Base-by-base conservation (phyloP, 2,888 invertebrate species). In the Watsonalla cultraria region DNA sequence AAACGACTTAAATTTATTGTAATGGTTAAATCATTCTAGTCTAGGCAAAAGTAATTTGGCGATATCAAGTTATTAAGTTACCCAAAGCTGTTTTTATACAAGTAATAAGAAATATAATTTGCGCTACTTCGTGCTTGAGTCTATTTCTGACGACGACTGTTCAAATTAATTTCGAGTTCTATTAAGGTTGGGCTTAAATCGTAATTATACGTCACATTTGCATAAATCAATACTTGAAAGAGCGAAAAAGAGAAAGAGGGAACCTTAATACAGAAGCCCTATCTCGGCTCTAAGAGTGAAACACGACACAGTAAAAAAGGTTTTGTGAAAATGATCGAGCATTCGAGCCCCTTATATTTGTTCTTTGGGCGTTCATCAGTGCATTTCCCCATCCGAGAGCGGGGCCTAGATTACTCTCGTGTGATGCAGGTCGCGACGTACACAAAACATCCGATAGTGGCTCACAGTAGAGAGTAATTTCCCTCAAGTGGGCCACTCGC, bases 401-500 rank as follows among this genome's bases (percentile, higher is more conserved):
- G 56, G 55, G 57, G 65, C 68, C 63, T 68, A 75, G 75, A 75
- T 79, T 77, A 74, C 78, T 68, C 71, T 74, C 69, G 65, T 64
- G 65, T 68, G 70, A 71, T 72, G 71, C 72, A 73, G 72, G 70
- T 74, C 73, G 65, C 68, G 68, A 61, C 64, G 64, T 60, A 64
- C 72, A 78, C 80, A 78, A 80, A 79, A 80, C 79, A 79, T 70
- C 73, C 77, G 76, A 79, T 81, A 79, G 75, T 65, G 65, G 71
- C 66, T 62, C 70, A 76, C 74, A 70, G 78, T 70, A 75, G 75
- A 80, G 80, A 78, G 84, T 85, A 84, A 88, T 87, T 84, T 85
- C 78, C 72, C 72, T 80, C 81, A 82, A 87, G 88, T 84, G 77
- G 72, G 74, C 68, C 76, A 84, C 78, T 82, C 72, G 64, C 64